Evolutionary conservation across 2,113 vertebrate genomes (phyloP), one percentile per base, ranked within the genome.

Genomic region (Bucco capensis): DNA sequence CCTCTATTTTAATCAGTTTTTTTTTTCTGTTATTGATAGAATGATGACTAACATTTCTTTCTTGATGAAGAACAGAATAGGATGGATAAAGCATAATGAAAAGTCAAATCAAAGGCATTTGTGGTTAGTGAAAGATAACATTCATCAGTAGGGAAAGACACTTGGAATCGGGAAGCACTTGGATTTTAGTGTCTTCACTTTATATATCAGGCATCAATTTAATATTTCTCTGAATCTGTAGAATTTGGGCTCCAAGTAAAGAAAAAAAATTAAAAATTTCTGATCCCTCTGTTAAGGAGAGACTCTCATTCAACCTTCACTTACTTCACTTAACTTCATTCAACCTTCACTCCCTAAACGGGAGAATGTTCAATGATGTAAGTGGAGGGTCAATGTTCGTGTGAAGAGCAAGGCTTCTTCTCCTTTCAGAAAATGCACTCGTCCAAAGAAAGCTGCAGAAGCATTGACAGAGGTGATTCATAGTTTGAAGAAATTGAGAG

Each of bases 21-120:
- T 93, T 83, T 91, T 82, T 88, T 38, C 27, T 86, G 8, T 49
- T 91, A 40, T 75, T 77, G 40, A 35, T 92, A 82, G 75, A 72
- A 14, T 42, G 71, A 88, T 95, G 71, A 87, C 66, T 93, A 85
- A 92, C 19, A 30, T 89, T 85, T 93, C 57, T 93, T 91, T 88
- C 67, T 51, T 85, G 83, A 90, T 85, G 62, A 67, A 76, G 83
- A 89, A 76, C 64, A 92, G 93, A 95, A 77, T 54, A 65, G 23
- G 35, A 37, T 4, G 18, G 56, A 61, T 75, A 67, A 33, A 88
- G 81, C 19, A 50, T 9, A 47, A 10, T 86, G 85, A 95, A 93
- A 95, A 90, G 38, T 93, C 86, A 93, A 88, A 92, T 86, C 62
- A 86, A 61, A 91, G 46, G 37, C 15, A 80, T 89, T 50, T 89